phyloP scores from a whole-genome alignment of 2,797 vertebrate genomes.

The Gymnoscopelus braueri region DNA sequence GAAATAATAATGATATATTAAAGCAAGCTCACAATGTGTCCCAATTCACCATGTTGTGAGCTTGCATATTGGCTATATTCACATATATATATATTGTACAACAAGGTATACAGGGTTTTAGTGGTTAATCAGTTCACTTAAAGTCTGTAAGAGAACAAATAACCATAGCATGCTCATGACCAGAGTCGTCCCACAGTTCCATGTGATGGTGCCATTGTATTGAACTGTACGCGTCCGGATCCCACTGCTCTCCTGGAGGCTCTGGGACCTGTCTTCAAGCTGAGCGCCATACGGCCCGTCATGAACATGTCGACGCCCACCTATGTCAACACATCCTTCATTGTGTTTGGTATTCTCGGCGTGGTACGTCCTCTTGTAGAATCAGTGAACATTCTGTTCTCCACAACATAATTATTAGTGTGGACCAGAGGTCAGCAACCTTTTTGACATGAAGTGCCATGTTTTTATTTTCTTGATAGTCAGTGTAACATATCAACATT shows the following conservation, averaged over 20 bases:
- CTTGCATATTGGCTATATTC: background rate
- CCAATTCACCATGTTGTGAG: too few relatives aligned
- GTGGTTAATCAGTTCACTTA: too few relatives aligned
- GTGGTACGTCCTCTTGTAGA: slow-evolving; percentile 61
- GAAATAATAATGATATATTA: too few relatives aligned
- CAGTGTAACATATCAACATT: background rate
- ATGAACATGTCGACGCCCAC: slow-evolving; percentile 50
- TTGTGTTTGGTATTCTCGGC: slow-evolving; percentile 55
- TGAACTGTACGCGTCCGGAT: slow-evolving; percentile 59
- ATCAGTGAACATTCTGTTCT: background rate
- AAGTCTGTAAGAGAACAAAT: too few relatives aligned
- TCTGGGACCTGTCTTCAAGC: slow-evolving; percentile 51
- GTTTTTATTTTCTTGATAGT: too few relatives aligned
- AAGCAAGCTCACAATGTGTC: too few relatives aligned
- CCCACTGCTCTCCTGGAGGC: slow-evolving; percentile 47
- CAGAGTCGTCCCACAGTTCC: slow-evolving; percentile 34
- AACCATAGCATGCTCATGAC: too few relatives aligned
- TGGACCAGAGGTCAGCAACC: too few relatives aligned
- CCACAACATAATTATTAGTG: too few relatives aligned
- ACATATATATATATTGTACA: too few relatives aligned
- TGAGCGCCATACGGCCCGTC: slow-evolving; percentile 68
- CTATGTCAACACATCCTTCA: slow-evolving; percentile 59
- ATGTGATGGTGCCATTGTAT: background rate
- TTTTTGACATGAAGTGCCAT: too few relatives aligned
- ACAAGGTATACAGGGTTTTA: too few relatives aligned